A percentile compares a stretch with the other conserved stretches of the same genome.
phyloP scores from a whole-genome alignment of 1,140 invertebrate genomes.

The Cecropterus lyciades region DNA sequence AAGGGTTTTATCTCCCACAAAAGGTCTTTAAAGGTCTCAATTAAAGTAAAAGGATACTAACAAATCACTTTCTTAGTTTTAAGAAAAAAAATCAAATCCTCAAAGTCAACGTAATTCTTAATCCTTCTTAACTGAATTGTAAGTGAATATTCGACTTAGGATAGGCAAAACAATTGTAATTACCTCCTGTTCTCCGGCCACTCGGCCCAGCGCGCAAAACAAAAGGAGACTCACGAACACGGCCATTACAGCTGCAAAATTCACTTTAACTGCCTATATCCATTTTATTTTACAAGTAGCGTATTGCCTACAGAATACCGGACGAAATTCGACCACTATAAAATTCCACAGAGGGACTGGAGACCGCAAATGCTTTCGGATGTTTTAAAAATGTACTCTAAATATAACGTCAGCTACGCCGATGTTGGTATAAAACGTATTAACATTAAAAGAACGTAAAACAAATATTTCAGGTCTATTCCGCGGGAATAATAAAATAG shows the following conservation, averaged over 20 bases:
- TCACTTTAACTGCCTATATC: conserved; percentile 52
- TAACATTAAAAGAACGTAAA: conserved; percentile 40
- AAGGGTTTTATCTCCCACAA: no score
- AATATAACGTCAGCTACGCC: conserved; percentile 30
- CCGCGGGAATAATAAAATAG: conserved; percentile 42
- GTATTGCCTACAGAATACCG: conserved; percentile 46
- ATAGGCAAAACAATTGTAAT: conserved; percentile 17
- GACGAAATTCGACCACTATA: conserved; percentile 42
- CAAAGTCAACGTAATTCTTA: no score
- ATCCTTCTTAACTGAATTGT: conserved; percentile 4
- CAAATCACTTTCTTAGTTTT: no score
- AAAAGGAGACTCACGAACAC: conserved; percentile 27
- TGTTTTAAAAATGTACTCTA: conserved; percentile 47
- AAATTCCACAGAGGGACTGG: conserved; percentile 39
- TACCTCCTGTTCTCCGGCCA: conserved; percentile 35
- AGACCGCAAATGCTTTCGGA: conserved; percentile 36
- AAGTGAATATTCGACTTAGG: conserved; percentile 16
- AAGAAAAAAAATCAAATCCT: no score
- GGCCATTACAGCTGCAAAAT: conserved; percentile 42
- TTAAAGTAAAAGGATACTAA: no score
- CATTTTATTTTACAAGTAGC: conserved; percentile 55
- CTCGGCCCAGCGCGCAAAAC: conserved; percentile 10
- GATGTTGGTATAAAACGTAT: conserved; percentile 30
- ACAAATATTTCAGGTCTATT: conserved; percentile 40
- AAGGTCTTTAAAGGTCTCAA: no score